These are phyloP conservation scores for Pasiphila rectangulata DNA, from an alignment of 2,888 invertebrate species.

Conservation along the genomic window DNA sequence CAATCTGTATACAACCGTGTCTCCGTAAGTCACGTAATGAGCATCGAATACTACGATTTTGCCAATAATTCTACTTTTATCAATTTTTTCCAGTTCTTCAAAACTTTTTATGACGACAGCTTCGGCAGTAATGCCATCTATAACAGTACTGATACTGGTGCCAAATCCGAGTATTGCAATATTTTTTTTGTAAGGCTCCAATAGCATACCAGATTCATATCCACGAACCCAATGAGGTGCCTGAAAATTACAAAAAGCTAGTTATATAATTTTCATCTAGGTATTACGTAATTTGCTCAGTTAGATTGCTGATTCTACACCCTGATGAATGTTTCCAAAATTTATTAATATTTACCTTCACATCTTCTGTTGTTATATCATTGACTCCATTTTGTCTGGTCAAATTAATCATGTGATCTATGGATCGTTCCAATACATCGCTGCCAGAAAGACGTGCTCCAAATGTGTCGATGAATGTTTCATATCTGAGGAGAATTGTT, in stretches of 20 bases:
- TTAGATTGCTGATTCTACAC: background rate
- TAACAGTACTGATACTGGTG: conserved; percentile 84
- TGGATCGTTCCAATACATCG: conserved; percentile 81
- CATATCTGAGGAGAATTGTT: conserved; percentile 46
- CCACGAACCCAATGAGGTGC: conserved; percentile 80
- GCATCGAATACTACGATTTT: conserved; percentile 90
- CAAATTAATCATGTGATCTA: conserved; percentile 81
- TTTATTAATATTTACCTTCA: conserved; percentile 57
- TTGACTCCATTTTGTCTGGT: conserved; percentile 43
- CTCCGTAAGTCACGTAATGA: conserved; percentile 82
- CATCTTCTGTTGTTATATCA: conserved; percentile 86
- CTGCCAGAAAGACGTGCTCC: conserved; percentile 83
- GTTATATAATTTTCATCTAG: background rate
- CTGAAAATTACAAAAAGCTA: conserved; percentile 37
- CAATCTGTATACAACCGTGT: conserved; percentile 83
- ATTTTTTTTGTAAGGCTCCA: conserved; percentile 81
- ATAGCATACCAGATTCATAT: conserved; percentile 81
- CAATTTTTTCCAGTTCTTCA: conserved; percentile 80
- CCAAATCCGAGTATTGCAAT: conserved; percentile 86
- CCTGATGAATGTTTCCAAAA: too few relatives aligned
- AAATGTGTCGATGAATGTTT: conserved; percentile 71
- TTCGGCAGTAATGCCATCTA: conserved; percentile 85
- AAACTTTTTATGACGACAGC: conserved; percentile 86
- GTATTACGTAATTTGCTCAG: background rate
- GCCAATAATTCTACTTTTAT: conserved; percentile 73